Conservation (phyloP, 2,888 invertebrate species). For the Andricus curvator region DNA sequence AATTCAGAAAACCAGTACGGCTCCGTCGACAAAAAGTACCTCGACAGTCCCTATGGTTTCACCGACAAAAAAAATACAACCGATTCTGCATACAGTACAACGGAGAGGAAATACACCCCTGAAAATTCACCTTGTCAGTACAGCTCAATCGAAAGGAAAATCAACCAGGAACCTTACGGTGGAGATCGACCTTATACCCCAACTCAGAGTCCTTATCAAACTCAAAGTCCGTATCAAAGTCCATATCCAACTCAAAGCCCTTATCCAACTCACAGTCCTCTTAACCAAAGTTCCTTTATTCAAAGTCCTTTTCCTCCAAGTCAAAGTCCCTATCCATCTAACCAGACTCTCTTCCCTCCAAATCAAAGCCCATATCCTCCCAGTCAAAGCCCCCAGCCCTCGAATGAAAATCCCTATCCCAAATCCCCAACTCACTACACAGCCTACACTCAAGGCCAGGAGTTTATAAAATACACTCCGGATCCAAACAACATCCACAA, state of each 20-base stretch:
- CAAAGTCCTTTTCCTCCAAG: neutral
- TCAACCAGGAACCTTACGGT: constrained; percentile 64
- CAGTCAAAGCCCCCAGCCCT: neutral
- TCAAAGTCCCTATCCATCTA: neutral
- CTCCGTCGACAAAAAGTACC: constrained; percentile 60
- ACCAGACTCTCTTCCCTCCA: neutral
- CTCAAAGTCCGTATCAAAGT: constrained; percentile 9
- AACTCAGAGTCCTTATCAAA: constrained; percentile 10
- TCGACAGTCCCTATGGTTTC: constrained; percentile 51
- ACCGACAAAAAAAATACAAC: constrained; percentile 53
- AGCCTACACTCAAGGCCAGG: constrained; percentile 30
- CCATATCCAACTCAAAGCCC: neutral
- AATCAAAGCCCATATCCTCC: neutral
- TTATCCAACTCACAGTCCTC: neutral
- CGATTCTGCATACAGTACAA: constrained; percentile 55
- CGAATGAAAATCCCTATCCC: constrained; percentile 7
- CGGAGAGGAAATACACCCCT: constrained; percentile 56
- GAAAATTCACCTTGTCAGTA: constrained; percentile 67
- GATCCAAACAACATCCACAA: constrained; percentile 35
- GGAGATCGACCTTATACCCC: constrained; percentile 37
- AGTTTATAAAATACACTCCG: constrained; percentile 28
- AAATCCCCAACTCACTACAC: constrained; percentile 32
- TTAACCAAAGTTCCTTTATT: neutral
- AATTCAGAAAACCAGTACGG: constrained; percentile 64
- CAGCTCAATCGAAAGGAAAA: constrained; percentile 71